Base-by-base conservation (phyloP, 2,113 vertebrate genomes). In the Cettia cetti region DNA sequence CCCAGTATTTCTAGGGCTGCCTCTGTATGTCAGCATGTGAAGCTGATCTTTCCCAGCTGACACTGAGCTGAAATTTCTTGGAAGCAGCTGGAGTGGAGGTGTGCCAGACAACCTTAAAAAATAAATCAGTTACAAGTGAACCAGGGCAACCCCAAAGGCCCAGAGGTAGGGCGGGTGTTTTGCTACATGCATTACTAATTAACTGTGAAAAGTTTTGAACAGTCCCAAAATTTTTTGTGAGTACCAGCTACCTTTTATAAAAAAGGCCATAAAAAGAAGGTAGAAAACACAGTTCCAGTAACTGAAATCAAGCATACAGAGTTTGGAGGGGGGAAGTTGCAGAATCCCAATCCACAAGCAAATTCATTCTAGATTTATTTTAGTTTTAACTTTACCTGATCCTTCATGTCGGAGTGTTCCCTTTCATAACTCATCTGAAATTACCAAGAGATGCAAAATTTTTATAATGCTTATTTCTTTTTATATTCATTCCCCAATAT, bases 11-110 rank as follows among this genome's bases (percentile, higher is more conserved):
- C 74, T 90, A 85, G 82, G 90, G 82, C 86, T 30, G 66, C 95
- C 96, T 94, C 95, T 96, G 94, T 97, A 44, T 96, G 96, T 97
- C 96, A 97, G 94, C 94, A 97, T 97, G 95, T 97, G 94, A 92
- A 95, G 93, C 5, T 97, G 97, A 97, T 96, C 95, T 97, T 97
- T 97, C 94, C 95, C 96, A 97, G 97, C 96, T 96, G 96, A 97
- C 18, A 15, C 74, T 78, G 49, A 70, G 66, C 82, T 95, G 94
- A 96, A 95, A 94, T 94, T 95, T 95, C 93, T 96, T 96, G 95
- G 96, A 97, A 96, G 89, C 96, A 92, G 89, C 96, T 96, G 95
- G 91, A 53, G 84, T 96, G 92, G 97, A 96, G 94, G 93, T 94
- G 92, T 96, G 96, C 96, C 96, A 97, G 97, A 97, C 95, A 97